Evolutionary conservation across 2,888 invertebrate species (phyloP).

Genomic region (Callosobruchus maculatus): DNA sequence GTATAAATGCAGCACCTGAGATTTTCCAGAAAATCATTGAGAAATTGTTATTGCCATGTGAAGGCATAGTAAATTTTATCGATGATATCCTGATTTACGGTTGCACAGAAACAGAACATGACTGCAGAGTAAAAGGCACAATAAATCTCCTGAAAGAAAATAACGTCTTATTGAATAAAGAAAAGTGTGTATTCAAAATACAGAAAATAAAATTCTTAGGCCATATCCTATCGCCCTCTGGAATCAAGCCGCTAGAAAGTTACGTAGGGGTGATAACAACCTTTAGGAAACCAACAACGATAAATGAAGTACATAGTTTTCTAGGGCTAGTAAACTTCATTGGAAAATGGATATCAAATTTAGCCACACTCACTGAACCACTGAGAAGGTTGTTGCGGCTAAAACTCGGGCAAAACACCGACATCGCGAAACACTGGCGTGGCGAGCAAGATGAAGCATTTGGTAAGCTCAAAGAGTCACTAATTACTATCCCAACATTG

Average conservation of each 20-base stretch:
- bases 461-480: neutral
- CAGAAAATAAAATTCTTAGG: conserved; percentile 2
- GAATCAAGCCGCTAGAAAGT: conserved; percentile 3
- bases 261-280: conserved; percentile 5
- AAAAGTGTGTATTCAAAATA: conserved; percentile 7
- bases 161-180: conserved; percentile 7
- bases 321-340: conserved; percentile 1
- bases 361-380: too few relatives aligned
- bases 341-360: too few relatives aligned
- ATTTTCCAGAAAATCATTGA: too few relatives aligned
- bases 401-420: conserved; percentile 2
- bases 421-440: neutral
- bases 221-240: conserved; percentile 3
- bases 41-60: too few relatives aligned
- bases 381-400: conserved; percentile 4
- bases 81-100: too few relatives aligned
- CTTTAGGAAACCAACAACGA: conserved; percentile 1
- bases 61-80: conserved; percentile 1
- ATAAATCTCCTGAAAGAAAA: conserved; percentile 3
- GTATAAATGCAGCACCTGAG: conserved; percentile 9
- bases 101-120: conserved; percentile 5
- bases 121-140: conserved; percentile 1
- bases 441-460: neutral
- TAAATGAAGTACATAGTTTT: conserved; percentile 5
- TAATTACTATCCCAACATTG: neutral